Evolutionary conservation across 2,113 vertebrate genomes (phyloP).

Genomic region (Apteryx owenii): DNA sequence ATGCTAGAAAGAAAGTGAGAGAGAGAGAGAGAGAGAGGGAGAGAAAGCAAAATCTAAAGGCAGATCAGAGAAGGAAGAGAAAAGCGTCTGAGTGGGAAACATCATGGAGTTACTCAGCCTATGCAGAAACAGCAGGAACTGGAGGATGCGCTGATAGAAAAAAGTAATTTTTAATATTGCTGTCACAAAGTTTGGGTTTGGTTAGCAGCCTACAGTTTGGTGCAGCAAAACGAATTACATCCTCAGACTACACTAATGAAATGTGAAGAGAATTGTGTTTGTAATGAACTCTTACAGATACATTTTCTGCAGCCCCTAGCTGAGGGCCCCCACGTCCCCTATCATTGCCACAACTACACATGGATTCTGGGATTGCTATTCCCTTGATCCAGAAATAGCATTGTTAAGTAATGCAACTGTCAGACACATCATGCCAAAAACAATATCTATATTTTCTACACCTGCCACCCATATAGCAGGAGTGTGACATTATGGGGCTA

Average conservation of each 20-base stretch:
- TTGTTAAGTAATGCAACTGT: conserved; percentile 1
- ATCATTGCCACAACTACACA: not conserved
- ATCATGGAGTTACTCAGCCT: not conserved
- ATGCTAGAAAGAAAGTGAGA: not conserved
- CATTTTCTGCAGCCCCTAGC: not conserved
- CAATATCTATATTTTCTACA: conserved; percentile 29
- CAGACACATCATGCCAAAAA: not conserved
- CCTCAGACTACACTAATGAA: not conserved
- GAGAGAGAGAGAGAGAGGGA: too few species aligned
- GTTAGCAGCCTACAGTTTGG: not conserved
- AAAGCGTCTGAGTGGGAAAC: not conserved
- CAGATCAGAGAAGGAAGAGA: not conserved
- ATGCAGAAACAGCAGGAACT: not conserved
- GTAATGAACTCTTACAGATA: not conserved
- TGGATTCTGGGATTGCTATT: not conserved
- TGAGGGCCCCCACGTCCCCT: not conserved
- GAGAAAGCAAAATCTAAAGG: not conserved
- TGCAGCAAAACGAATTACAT: not conserved
- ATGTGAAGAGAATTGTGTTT: not conserved
- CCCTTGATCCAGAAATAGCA: not conserved
- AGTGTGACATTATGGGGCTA: not conserved
- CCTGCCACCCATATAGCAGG: not conserved
- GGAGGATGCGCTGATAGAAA: not conserved
- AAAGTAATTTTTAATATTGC: not conserved
- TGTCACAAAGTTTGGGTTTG: not conserved